These are phyloP conservation scores for human (Homo sapiens) DNA, from an alignment of 2,113 vertebrate genomes.

Conservation along the genomic window DNA sequence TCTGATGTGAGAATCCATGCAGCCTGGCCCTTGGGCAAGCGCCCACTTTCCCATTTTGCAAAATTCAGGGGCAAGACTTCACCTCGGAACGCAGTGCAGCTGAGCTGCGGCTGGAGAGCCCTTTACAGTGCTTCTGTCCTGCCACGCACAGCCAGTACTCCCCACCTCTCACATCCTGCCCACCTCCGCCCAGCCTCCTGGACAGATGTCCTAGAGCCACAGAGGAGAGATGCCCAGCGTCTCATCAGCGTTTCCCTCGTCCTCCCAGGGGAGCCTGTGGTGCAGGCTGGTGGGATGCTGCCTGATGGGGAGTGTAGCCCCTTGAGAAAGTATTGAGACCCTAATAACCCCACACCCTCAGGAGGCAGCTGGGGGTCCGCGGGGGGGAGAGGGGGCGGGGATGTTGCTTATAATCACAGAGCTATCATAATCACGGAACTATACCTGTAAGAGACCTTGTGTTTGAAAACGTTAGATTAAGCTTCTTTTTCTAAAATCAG, in stretches of 20 bases:
- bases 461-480: neutral
- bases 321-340: neutral
- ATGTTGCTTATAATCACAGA: accelerated
- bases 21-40: neutral
- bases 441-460: neutral
- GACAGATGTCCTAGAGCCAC: neutral
- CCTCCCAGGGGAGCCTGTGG: neutral
- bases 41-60: neutral
- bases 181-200: accelerated
- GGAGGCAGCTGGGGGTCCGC: neutral
- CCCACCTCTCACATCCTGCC: accelerated
- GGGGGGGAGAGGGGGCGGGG: neutral
- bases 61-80: neutral
- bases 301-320: neutral
- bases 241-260: accelerated
- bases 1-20: accelerated
- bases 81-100: neutral
- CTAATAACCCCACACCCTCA: neutral
- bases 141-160: accelerated
- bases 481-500: conserved; percentile 16
- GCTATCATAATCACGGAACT: accelerated
- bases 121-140: accelerated
- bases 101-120: neutral
- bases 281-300: neutral
- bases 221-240: accelerated